Base-by-base conservation (phyloP, 2,888 invertebrate genomes). In the Saturnia pavonia region DNA sequence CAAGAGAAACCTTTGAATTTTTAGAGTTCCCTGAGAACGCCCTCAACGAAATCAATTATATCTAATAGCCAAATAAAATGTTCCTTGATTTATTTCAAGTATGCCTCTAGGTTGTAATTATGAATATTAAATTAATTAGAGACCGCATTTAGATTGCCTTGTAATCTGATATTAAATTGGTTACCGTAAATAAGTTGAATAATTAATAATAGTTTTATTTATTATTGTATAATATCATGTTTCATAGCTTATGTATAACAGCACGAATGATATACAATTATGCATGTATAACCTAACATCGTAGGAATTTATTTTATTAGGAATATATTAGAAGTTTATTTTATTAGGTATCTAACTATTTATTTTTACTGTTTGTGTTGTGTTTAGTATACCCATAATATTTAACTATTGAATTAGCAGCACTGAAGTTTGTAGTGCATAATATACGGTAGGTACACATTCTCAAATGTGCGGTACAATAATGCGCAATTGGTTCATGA, bases 41-140 rank as follows among this genome's bases (percentile, higher is more conserved):
- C 60, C 63, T 67, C 77, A 81, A 83, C 85, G 81, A 85, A 91
- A 90, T 89, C 91, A 91, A 91, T 91, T 91, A 91, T 80, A 80
- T 81, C 82, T 91, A 88, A 91, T 89, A 82, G 85, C 76, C 75
- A 74, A 79, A 84, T 79, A 87, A 85, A 85, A 82, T 82, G 78
- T 78, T 83, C 83, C 80, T 84, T 86, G 84, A 88, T 89, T 89
- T 88, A 88, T 89, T 87, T 85, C 72, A 78, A 81, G 82, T 82
- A 80, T 80, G 81, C 81, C 81, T 83, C 77, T 78, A 83, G 86
- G 82, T 80, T 77, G 83, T 82, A 82, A 85, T 87, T 85, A 84
- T 81, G 82, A 81, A 78, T 76, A 84, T 89, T 91, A 88, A 88
- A 84, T 90, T 88, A 89, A 91, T 90, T 88, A 88, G 78, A 74